These are phyloP conservation scores for Plecturocebus donacophilus DNA, from an alignment of 2,113 vertebrate genomes.

Conservation along the genomic window DNA sequence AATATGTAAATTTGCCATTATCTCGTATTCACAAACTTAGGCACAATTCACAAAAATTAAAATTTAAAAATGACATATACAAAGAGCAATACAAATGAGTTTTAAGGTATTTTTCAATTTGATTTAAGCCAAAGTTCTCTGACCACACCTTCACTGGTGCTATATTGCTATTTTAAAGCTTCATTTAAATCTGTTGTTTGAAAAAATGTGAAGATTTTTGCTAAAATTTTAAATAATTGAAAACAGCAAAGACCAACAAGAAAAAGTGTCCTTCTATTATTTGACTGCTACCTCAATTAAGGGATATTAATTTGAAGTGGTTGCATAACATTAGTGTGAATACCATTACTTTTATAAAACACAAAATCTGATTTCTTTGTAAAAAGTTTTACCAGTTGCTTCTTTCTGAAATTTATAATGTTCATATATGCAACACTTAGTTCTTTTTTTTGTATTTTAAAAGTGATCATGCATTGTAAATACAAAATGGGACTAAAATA, in stretches of 20 bases:
- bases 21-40: constrained; percentile 42
- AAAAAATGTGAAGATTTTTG: constrained; percentile 34
- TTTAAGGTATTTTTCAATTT: constrained; percentile 48
- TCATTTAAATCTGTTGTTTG: constrained; percentile 42
- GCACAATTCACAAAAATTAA: constrained; percentile 50
- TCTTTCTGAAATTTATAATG: constrained; percentile 26
- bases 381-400: background rate
- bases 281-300: constrained; percentile 32
- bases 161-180: constrained; percentile 30
- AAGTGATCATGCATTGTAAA: background rate
- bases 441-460: constrained; percentile 38
- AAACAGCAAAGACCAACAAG: background rate
- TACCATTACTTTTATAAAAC: constrained; percentile 50
- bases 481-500: background rate
- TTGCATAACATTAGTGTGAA: constrained; percentile 47
- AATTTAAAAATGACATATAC: constrained; percentile 60
- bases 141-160: background rate
- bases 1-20: background rate
- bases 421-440: background rate
- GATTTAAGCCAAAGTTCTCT: constrained; percentile 44
- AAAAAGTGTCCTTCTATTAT: constrained; percentile 21
- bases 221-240: constrained; percentile 45
- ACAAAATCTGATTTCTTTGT: constrained; percentile 24
- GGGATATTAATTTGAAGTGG: constrained; percentile 56
- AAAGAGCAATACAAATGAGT: constrained; percentile 41